A percentile compares a stretch with the other conserved stretches of the same genome.
phyloP scores from a whole-genome alignment of 2,888 invertebrate species.

The Calephelis perditalis region DNA sequence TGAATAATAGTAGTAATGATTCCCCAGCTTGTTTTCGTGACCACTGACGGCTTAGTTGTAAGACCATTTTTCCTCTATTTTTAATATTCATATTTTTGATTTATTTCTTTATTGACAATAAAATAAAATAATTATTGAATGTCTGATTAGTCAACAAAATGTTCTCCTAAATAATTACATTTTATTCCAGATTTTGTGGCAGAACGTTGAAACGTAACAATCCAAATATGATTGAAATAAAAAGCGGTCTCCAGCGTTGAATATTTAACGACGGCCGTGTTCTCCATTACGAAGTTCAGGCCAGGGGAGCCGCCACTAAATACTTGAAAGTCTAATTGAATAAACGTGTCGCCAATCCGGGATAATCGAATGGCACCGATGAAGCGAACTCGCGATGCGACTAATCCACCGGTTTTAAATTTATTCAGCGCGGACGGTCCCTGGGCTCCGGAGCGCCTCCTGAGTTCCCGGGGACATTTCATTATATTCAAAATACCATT shows the following conservation, averaged over 20 bases:
- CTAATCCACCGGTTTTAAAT: slow-evolving; percentile 27
- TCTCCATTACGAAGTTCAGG: slow-evolving; percentile 24
- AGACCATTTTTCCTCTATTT: no score
- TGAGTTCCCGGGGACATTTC: neutral
- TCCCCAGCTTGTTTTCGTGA: no score
- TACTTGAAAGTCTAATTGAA: slow-evolving; percentile 61
- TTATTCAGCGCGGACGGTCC: slow-evolving; percentile 18
- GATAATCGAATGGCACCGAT: slow-evolving; percentile 46
- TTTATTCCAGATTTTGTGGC: no score
- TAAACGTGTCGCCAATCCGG: slow-evolving; percentile 56
- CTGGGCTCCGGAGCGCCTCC: neutral
- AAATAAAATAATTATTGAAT: no score
- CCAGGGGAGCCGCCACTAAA: slow-evolving; percentile 41
- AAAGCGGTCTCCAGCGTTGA: slow-evolving; percentile 15
- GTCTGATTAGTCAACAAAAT: no score
- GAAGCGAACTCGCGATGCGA: slow-evolving; percentile 32
- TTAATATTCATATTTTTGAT: no score
- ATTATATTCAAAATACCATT: neutral
- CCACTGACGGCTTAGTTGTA: no score
- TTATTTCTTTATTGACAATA: no score
- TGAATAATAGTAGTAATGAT: no score
- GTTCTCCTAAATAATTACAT: no score
- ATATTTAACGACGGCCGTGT: slow-evolving; percentile 30
- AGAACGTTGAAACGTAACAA: no score
- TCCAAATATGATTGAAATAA: neutral